Base-by-base conservation (phyloP, 2,888 invertebrate genomes). In the Mallateleia sp. region DNA sequence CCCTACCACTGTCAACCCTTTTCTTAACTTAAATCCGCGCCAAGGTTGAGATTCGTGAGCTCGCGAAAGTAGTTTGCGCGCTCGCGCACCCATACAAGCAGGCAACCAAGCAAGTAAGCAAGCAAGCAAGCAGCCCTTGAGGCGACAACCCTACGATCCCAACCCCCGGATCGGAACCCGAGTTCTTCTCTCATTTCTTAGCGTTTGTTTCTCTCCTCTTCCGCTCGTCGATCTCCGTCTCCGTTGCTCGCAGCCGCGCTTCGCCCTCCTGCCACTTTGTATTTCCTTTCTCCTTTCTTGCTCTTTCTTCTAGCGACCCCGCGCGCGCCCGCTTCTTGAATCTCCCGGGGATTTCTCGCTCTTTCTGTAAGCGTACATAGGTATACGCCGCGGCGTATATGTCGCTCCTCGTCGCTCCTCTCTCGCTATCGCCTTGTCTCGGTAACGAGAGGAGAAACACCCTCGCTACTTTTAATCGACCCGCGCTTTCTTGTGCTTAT, bases 391-490 rank as follows among this genome's bases (percentile, higher is more conserved):
- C 87, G 75, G 64, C 79, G 83, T 87, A 82, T 87, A 87, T 87
- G 83, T 87, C 85, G 74, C 82, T 85, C 86, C 67, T 86, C 88
- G 87, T 87, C 84, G 81, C 89, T 66, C 89, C 87, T 81, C 85
- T 54, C 84, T 81, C 52, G 75, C 88, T 79, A 87, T 85, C 90
- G 91, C 91, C 91, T 90, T 91, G 92, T 92, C 93, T 92, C 91
- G 93, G 94, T 95, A 95, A 95, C 95, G 94, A 95, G 95, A 95
- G 94, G 94, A 95, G 95, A 95, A 95, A 95, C 95, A 95, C 95
- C 95, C 95, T 95, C 95, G 95, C 95, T 95, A 95, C 95, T 95
- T 95, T 95, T 95, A 95, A 95, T 95, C 95, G 95, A 95, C 95
- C 95, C 95, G 94, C 93, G 95, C 95, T 95, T 95, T 95, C 95